Evolutionary conservation across 2,113 vertebrate species (phyloP), one percentile per base, ranked within the genome.

Genomic region (Aphelocoma coerulescens): DNA sequence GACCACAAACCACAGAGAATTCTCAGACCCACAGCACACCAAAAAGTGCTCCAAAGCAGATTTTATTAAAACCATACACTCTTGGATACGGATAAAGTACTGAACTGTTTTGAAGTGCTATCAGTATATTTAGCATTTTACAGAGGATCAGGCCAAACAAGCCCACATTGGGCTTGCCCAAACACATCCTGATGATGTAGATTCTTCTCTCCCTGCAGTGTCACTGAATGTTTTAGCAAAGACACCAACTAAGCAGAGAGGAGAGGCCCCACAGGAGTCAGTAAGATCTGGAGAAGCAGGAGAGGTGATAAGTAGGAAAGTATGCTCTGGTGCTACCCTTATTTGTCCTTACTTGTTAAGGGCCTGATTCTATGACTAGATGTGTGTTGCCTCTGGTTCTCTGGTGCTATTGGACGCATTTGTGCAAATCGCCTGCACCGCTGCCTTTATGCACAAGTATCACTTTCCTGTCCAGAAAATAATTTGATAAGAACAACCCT

Each of bases 1-100:
- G 89, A 96, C 85, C 96, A 96, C 97, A 98, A 98, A 97, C 97
- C 93, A 95, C 94, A 96, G 91, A 97, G 95, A 97, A 95, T 94
- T 95, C 95, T 97, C 59, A 97, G 81, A 96, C 93, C 87, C 48
- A 57, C 76, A 85, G 89, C 88, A 92, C 89, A 92, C 95, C 66
- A 92, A 88, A 96, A 97, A 96, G 91, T 23, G 30, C 51, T 95
- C 89, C 49, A 83, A 97, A 84, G 69, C 82, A 94, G 96, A 95
- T 97, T 93, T 97, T 97, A 96, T 97, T 97, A 96, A 96, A 96
- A 79, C 89, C 79, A 73, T 72, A 61, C 10, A 33, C 80, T 87
- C 76, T 73, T 91, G 59, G 55, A 61, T 96, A 86, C 87, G 71
- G 89, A 93, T 92, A 92, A 96, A 97, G 44, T 57, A 61, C 16